phyloP scores from a whole-genome alignment of 2,113 vertebrate species.

The Ciconia stormi region DNA sequence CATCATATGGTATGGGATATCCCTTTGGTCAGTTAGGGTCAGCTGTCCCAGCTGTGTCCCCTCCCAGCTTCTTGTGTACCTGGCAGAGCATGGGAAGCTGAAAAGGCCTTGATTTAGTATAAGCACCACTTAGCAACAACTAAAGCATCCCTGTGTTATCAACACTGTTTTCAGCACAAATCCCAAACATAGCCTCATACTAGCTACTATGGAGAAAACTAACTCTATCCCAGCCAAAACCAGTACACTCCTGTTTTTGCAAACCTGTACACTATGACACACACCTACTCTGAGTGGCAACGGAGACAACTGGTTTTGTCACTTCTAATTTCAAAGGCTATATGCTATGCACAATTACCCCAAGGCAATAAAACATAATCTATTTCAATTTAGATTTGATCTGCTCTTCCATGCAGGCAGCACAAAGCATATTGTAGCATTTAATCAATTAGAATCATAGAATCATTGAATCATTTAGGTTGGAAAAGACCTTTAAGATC shows the following conservation, averaged over 20 bases:
- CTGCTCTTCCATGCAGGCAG: background rate
- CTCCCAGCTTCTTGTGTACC: no score
- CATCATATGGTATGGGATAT: no score
- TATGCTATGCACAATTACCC: background rate
- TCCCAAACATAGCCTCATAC: no score
- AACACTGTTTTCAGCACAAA: no score
- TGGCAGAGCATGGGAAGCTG: no score
- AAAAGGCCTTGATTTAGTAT: no score
- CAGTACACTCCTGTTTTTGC: background rate
- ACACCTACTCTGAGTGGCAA: background rate
- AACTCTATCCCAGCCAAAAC: no score
- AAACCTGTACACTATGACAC: background rate
- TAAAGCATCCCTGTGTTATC: no score
- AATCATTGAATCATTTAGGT: background rate
- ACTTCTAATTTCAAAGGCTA: background rate
- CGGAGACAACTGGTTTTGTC: background rate
- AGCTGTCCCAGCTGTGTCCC: no score
- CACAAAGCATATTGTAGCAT: background rate
- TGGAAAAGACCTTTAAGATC: background rate
- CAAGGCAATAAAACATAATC: conserved; percentile 8
- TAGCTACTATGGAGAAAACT: no score
- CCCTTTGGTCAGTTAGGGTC: no score
- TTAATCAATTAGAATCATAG: background rate
- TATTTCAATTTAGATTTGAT: conserved; percentile 15
- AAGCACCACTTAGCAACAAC: no score